Base-by-base conservation (phyloP, 2,888 invertebrate genomes). In the Caenorhabditis imperialis region DNA sequence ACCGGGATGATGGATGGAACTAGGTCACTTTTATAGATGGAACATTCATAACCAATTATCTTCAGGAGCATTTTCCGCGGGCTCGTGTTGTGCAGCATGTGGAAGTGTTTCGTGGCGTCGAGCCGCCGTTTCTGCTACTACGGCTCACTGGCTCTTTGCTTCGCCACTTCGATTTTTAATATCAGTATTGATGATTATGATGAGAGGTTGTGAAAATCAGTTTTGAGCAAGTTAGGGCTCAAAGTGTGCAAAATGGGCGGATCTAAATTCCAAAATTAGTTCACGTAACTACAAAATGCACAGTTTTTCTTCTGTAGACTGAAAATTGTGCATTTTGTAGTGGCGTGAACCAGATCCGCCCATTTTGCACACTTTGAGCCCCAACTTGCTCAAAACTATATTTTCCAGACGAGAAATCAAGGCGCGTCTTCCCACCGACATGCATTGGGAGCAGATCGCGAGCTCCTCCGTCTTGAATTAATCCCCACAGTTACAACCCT, bases 181-280 rank as follows among this genome's bases (percentile, higher is more conserved):
- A 50, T 78, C 2, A 51, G 57, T 20, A 61, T 75, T 14, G 67
- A 75, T 18, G 62, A 78, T 44, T 78, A 60, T 37, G 55, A 67
- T 18, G 57, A 67, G 25, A 48, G 63, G 63, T 65, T 30, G 16
- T 45, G 20, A 22, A 23, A 18, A 23, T 2, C 2, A 23, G 23
- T 22, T 23, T 8, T n/a, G n/a, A n/a, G n/a, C n/a, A n/a, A n/a
- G n/a, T n/a, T n/a, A n/a, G n/a, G n/a, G n/a, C n/a, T n/a, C n/a
- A n/a, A n/a, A n/a, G n/a, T n/a, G n/a, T n/a, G n/a, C n/a, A n/a
- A n/a, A 40, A 16, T 12, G 7, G 16, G 4, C 14, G 16, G 16
- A 23, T 50, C n/a, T n/a, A n/a, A n/a, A n/a, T n/a, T n/a, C n/a
- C n/a, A n/a, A n/a, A n/a, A n/a, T n/a, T n/a, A n/a, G n/a, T n/a